Percentiles rank a stretch among this genome's conserved stretches.
Conservation (phyloP, 2,113 vertebrate genomes). For the Formicarius rufipectus region DNA sequence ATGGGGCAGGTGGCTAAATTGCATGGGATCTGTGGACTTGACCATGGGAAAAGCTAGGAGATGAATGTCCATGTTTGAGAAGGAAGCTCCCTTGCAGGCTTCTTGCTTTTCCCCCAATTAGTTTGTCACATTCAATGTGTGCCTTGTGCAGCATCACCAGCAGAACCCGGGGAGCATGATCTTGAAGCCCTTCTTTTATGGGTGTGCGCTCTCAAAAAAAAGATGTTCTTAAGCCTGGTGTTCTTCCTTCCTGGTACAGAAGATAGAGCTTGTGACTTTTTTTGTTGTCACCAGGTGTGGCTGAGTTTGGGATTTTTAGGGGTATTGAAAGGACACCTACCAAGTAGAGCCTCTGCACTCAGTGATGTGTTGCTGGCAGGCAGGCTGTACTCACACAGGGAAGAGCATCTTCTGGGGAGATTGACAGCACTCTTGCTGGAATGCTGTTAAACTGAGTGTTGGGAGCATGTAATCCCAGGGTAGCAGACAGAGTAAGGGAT, state of each 20-base stretch:
- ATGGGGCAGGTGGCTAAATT: background rate
- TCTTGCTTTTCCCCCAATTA: background rate
- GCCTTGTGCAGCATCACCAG: background rate
- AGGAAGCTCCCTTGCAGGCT: background rate
- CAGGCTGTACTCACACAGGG: background rate
- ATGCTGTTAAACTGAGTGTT: background rate
- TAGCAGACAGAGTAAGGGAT: background rate
- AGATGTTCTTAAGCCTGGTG: background rate
- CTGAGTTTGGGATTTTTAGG: background rate
- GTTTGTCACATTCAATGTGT: fast-evolving
- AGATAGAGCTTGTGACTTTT: background rate
- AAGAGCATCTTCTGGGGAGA: background rate
- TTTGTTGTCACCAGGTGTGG: background rate
- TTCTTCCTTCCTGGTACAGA: background rate
- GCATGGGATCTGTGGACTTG: background rate
- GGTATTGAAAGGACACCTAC: background rate
- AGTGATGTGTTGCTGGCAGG: background rate
- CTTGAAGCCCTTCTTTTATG: background rate
- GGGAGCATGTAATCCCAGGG: background rate
- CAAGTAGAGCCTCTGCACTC: background rate
- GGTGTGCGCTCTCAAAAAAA: background rate
- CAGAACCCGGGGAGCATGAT: background rate
- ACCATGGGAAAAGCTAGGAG: background rate
- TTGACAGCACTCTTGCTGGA: background rate
- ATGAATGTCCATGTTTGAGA: fast-evolving